A percentile compares a stretch with the other conserved stretches of the same genome.
These are phyloP conservation scores for Ariopsis seemanni DNA, from an alignment of 2,113 vertebrate species.

Conservation along the genomic window DNA sequence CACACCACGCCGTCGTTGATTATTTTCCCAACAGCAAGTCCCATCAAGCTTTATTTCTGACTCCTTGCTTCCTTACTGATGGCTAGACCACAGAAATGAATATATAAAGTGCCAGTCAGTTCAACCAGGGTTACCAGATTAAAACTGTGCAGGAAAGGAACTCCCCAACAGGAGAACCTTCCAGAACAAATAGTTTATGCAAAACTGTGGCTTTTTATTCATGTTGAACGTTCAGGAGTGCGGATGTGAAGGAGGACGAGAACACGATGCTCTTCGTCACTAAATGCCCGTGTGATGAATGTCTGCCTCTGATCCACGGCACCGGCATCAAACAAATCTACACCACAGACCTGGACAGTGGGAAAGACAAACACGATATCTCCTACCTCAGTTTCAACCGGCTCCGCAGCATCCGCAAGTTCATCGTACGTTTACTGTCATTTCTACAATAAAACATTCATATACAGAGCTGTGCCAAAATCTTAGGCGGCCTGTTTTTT, in stretches of 20 bases:
- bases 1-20: not conserved
- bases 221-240: constrained; percentile 70
- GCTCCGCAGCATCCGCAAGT: constrained; percentile 81
- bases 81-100: not conserved
- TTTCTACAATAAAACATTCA: not conserved
- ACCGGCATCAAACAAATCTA: constrained; percentile 92
- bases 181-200: not conserved
- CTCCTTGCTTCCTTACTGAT: not conserved
- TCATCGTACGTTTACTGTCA: constrained; percentile 76
- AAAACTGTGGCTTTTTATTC: not conserved
- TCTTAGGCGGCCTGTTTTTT: too few relatives aligned
- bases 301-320: constrained; percentile 88
- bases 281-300: constrained; percentile 94
- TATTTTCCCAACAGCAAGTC: not conserved
- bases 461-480: not conserved
- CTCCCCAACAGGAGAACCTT: not conserved
- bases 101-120: not conserved
- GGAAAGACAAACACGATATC: constrained; percentile 91
- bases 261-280: constrained; percentile 91
- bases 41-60: too few relatives aligned
- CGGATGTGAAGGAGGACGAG: constrained; percentile 83
- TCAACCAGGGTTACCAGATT: not conserved
- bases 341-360: constrained; percentile 85
- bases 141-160: not conserved
- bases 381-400: constrained; percentile 87